phyloP scores from a whole-genome alignment of 2,888 invertebrate genomes.

The Campoplex capitator region DNA sequence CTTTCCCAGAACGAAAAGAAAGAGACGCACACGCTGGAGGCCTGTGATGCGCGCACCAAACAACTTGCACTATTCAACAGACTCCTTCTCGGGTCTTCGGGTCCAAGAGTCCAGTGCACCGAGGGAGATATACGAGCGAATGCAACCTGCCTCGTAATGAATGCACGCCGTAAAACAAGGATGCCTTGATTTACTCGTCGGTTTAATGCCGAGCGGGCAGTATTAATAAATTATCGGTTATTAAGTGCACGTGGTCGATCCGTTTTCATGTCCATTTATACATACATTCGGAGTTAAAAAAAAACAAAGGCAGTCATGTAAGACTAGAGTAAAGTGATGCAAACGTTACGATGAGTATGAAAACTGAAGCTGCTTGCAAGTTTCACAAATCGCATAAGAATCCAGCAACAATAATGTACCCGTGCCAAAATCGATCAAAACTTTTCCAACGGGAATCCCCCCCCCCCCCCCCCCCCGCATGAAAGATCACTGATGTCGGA shows the following conservation, averaged over 20 bases:
- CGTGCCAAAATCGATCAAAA: neutral
- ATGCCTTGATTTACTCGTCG: constrained; percentile 83
- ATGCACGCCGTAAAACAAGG: constrained; percentile 83
- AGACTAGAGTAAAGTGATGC: neutral
- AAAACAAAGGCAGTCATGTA: neutral
- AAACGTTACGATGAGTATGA: neutral
- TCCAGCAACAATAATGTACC: neutral
- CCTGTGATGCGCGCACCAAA: constrained; percentile 1
- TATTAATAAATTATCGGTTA: constrained; percentile 84
- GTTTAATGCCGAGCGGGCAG: constrained; percentile 78
- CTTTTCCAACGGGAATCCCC: neutral
- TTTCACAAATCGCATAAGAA: neutral
- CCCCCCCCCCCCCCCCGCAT: no score
- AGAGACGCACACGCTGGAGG: neutral
- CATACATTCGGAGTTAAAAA: neutral
- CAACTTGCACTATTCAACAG: constrained; percentile 22
- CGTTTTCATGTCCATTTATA: constrained; percentile 34
- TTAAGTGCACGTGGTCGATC: constrained; percentile 77
- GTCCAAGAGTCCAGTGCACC: constrained; percentile 56
- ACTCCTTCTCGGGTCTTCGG: constrained; percentile 12
- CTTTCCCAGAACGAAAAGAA: constrained; percentile 13
- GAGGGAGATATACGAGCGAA: constrained; percentile 83
- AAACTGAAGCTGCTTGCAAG: neutral
- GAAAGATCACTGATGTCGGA: neutral
- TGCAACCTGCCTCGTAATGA: constrained; percentile 83